phyloP scores from a whole-genome alignment of 1,140 invertebrate genomes.

The Holcopasites calliopsidis region DNA sequence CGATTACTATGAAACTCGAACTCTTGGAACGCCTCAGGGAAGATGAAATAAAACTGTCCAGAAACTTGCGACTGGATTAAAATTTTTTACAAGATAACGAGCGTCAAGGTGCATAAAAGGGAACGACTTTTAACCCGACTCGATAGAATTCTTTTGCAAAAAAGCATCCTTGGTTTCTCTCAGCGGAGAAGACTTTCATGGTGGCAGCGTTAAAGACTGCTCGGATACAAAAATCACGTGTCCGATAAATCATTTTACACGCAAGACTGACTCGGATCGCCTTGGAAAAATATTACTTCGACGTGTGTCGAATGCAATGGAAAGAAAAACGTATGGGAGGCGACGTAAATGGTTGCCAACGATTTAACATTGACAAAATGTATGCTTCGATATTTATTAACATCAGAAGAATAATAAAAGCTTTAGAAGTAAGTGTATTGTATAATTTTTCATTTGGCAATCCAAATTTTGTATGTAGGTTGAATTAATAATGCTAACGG shows the following conservation, averaged over 20 bases:
- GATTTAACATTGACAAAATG: not conserved
- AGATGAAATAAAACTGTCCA: too few relatives aligned
- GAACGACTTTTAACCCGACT: too few relatives aligned
- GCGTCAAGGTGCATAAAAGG: not conserved
- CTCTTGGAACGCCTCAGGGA: not conserved
- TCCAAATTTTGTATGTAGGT: too few relatives aligned
- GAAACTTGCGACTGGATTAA: too few relatives aligned
- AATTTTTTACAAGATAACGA: not conserved
- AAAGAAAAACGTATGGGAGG: not conserved
- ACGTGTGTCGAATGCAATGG: not conserved
- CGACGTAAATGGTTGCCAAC: not conserved
- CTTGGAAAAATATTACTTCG: constrained; percentile 2
- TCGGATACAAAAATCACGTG: constrained; percentile 17
- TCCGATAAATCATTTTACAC: constrained; percentile 14
- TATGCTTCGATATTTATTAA: not conserved
- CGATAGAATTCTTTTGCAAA: too few relatives aligned
- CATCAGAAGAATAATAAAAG: too few relatives aligned
- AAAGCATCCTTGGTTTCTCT: constrained; percentile 22
- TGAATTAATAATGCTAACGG: not conserved
- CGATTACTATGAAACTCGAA: not conserved
- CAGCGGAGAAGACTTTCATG: not conserved
- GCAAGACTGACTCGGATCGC: not conserved
- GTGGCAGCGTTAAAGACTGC: not conserved
- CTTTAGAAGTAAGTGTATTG: not conserved
- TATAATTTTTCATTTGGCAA: not conserved